Base-by-base conservation (phyloP, 2,888 invertebrate species). In the Eretmocerus hayati region DNA sequence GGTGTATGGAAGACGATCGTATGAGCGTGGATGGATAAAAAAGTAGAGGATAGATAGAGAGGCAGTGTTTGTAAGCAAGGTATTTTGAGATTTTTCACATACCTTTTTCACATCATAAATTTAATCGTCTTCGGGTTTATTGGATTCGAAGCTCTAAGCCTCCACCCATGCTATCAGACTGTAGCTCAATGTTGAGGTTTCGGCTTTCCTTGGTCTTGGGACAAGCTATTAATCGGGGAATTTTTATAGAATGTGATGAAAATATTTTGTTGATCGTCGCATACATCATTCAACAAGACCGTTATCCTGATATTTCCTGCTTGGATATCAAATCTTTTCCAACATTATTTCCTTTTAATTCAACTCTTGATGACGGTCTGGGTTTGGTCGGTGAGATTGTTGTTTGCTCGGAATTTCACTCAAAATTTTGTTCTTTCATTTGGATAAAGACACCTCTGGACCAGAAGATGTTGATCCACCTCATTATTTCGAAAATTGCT, bases 51-150 rank as follows among this genome's bases (percentile, higher is more conserved):
- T 26, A 26, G n/a, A n/a, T n/a, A n/a, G n/a, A 6, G 26, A 26
- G 8, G 26, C 26, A 30, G 8, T 30, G 8, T 30, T 36, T 40
- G 22, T 36, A 20, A 19, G 21, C 18, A n/a, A 19, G 31, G 44
- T 31, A 41, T 38, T 18, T 16, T 54, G 53, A 55, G 56, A 57
- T 59, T 61, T 62, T 60, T 60, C 59, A 57, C 58, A 58, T 57
- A 55, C 37, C 42, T 54, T 64, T 69, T 63, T 66, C 61, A 65
- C 63, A 65, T 65, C 65, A 64, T 63, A 64, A 68, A 69, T 69
- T 69, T 66, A 66, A 69, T 67, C 64, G 63, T 59, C 62, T 64
- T 59, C 59, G 58, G 59, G 60, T 62, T 67, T 69, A 69, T 68
- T 66, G 67, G 63, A 64, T 67, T 63, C 58, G 50, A 53, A 56